Percentiles rank a stretch among this genome's conserved stretches.
These are phyloP conservation scores for Liodrosophila aerea DNA, from an alignment of 2,888 invertebrate genomes.

Conservation along the genomic window DNA sequence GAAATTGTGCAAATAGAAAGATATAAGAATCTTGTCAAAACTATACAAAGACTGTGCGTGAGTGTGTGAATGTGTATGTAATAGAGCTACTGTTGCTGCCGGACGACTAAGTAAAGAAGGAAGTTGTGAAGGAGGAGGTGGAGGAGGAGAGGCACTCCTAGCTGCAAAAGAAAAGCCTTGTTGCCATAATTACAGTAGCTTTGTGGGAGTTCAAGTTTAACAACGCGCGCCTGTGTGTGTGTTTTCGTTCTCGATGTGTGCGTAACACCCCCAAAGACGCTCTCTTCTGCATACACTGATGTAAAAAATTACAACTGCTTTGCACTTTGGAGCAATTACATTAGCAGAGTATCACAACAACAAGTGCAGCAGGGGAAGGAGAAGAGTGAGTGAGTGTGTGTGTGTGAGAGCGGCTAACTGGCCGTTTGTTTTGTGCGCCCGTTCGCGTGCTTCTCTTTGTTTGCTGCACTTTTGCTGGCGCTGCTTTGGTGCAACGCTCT, in stretches of 20 bases:
- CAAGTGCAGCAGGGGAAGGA: not conserved
- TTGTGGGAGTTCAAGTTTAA: slow-evolving; percentile 74
- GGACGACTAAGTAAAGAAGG: slow-evolving; percentile 29
- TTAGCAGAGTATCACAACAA: not conserved
- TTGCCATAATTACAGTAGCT: slow-evolving; percentile 68
- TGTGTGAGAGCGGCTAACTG: slow-evolving; percentile 24
- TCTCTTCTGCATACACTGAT: no score
- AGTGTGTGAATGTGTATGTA: slow-evolving; percentile 16
- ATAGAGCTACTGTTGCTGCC: slow-evolving; percentile 42
- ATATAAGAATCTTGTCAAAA: slow-evolving; percentile 8
- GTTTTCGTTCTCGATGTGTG: slow-evolving; percentile 43
- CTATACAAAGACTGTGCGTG: slow-evolving; percentile 6
- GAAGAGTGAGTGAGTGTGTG: not conserved
- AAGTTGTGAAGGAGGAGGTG: slow-evolving; percentile 21
- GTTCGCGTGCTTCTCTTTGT: slow-evolving; percentile 72
- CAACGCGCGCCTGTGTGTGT: slow-evolving; percentile 37
- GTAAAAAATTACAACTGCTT: slow-evolving; percentile 32
- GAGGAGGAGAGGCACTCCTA: slow-evolving; percentile 35
- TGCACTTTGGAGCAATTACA: slow-evolving; percentile 24
- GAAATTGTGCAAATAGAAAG: slow-evolving; percentile 1
- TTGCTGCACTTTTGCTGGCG: slow-evolving; percentile 41
- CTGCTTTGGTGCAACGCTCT: slow-evolving; percentile 46
- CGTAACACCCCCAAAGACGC: slow-evolving; percentile 70
- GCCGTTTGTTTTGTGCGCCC: slow-evolving; percentile 66
- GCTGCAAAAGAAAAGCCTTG: slow-evolving; percentile 49